Evolutionary conservation across 2,113 vertebrate species (phyloP), one percentile per base, ranked within the genome.

Genomic region (Lota lota): DNA sequence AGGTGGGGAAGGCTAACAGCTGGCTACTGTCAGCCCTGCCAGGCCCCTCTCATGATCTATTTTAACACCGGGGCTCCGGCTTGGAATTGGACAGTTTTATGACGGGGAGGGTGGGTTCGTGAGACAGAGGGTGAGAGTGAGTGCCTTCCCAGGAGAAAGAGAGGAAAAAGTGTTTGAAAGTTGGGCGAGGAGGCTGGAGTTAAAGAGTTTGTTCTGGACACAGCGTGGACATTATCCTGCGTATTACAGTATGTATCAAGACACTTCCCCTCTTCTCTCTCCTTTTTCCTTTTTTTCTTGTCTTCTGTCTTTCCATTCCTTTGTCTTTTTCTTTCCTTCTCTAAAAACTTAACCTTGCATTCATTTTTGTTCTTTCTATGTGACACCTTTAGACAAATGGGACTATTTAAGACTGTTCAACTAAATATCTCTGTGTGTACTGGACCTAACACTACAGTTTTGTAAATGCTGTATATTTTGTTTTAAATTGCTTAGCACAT

Each of bases 1-100:
- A 18, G 65, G 59, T 63, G 62, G 21, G 72, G 78, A 63, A 67
- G 68, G 87, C 77, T 73, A 74, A 88, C 92, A 92, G 91, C 89
- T 90, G 86, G 53, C 78, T 64, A 22, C 80, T 67, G 73, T 82
- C 65, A 62, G 24, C 58, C 69, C 76, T 72, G 67, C 61, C 51
- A 1, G 77, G 64, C 75, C 80, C 1, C 74, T 68, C 77, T 64
- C 67, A 36, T 17, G 77, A 10, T 87, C 88, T 93, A 92, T 93
- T 93, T 93, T 91, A 90, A 92, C 88, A 86, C 73, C 21, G 56
- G 66, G 40, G 76, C 69, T 79, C 81, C 73, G 75, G 75, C 75
- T 77, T 61, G 61, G 82, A 82, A 79, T 66, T 82, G 83, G 77
- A 82, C 14, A 36, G 72, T 79, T 50, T n/a, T 66, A 73, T 77